Conservation (phyloP, 2,888 invertebrate species). For the Esperia sulphurella region DNA sequence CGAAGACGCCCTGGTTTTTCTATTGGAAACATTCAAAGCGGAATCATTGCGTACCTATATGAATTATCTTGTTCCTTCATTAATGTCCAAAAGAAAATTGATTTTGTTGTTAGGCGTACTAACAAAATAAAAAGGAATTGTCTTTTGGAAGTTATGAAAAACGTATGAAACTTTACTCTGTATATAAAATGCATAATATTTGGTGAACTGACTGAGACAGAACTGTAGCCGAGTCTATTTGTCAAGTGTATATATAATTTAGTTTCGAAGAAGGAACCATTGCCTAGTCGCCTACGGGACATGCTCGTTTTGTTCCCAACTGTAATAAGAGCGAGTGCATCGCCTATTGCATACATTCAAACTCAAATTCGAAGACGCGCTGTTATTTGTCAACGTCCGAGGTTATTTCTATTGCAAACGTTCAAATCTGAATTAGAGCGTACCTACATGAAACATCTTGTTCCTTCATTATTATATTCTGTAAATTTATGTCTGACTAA, state of each 20-base stretch:
- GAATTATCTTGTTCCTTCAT: constrained; percentile 3
- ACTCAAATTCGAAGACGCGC: constrained; percentile 23
- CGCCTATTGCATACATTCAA: constrained; percentile 12
- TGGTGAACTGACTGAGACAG: constrained; percentile 43
- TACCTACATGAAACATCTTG: constrained; percentile 1
- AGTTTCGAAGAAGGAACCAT: constrained; percentile 31
- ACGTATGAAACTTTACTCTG: too few species aligned
- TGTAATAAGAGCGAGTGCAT: constrained; percentile 25
- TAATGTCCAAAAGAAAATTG: too few species aligned
- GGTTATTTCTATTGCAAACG: constrained; percentile 20
- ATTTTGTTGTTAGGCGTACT: too few species aligned
- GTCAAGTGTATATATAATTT: constrained; percentile 57
- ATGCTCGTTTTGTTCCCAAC: constrained; percentile 28
- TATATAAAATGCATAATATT: too few species aligned
- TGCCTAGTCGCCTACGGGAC: constrained; percentile 18
- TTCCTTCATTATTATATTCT: constrained; percentile 1
- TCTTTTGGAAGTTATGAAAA: too few species aligned
- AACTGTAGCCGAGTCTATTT: constrained; percentile 42
- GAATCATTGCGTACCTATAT: constrained; percentile 15
- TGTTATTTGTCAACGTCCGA: constrained; percentile 37
- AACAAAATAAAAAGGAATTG: too few species aligned
- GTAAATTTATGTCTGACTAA: neutral
- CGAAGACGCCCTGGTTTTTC: constrained; percentile 28
- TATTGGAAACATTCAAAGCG: constrained; percentile 16
- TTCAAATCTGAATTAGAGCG: constrained; percentile 18